Percentiles rank a stretch among this genome's conserved stretches.
Conservation (phyloP, 2,888 invertebrate genomes). For the Phalangium opilio region DNA sequence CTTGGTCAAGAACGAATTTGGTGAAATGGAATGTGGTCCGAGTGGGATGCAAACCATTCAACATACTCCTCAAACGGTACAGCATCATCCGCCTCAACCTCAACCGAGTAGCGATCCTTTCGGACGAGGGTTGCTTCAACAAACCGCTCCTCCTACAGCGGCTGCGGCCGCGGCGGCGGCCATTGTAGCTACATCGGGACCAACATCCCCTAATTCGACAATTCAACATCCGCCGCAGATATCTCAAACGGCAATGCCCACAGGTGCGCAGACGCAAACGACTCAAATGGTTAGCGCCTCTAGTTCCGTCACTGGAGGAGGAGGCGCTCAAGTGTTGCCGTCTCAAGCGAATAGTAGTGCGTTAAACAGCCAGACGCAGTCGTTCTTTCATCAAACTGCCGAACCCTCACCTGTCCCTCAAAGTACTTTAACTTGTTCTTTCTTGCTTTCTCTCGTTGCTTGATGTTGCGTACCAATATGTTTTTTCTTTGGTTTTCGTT, state of each 20-base stretch:
- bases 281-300: too few species aligned
- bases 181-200: background rate
- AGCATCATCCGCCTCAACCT: conserved; percentile 19
- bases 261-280: conserved; percentile 2
- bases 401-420: too few species aligned
- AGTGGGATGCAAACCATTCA: conserved; percentile 21
- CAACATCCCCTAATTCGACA: conserved; percentile 10
- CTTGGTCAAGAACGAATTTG: conserved; percentile 80
- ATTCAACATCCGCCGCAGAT: conserved; percentile 11
- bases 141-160: background rate
- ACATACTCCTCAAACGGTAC: conserved; percentile 21
- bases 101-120: conserved; percentile 15
- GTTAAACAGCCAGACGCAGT: too few species aligned
- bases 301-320: too few species aligned
- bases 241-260: background rate
- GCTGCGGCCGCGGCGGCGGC: too few species aligned
- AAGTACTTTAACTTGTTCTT: too few species aligned
- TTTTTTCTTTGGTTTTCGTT: too few species aligned
- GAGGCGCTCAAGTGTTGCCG: too few species aligned
- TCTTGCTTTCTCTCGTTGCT: too few species aligned
- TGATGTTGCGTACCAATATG: too few species aligned
- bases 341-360: too few species aligned
- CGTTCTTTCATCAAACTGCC: too few species aligned
- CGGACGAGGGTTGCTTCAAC: conserved; percentile 16
- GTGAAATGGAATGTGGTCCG: conserved; percentile 39